Evolutionary conservation across 1,140 invertebrate species (phyloP).

Genomic region (Brachionus manjavacas): DNA sequence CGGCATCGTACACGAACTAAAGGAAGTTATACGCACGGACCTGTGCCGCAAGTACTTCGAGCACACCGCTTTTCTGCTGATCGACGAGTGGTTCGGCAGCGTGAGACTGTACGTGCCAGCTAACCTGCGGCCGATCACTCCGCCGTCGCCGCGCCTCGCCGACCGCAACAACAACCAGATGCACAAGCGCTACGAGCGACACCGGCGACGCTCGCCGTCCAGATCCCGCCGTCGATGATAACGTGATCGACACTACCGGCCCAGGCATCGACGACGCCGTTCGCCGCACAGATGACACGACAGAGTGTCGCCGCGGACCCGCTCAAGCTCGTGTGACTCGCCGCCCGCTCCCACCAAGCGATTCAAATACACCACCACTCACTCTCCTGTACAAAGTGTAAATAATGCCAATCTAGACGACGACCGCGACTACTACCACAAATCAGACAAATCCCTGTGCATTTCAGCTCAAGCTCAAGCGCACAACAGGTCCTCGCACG

Average conservation of each 20-base stretch:
- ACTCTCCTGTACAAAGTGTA: background rate
- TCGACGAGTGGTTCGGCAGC: conserved; percentile 52
- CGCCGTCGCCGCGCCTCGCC: background rate
- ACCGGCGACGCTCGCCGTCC: conserved; percentile 42
- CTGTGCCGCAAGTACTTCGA: conserved; percentile 91
- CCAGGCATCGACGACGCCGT: background rate
- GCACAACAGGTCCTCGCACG: too few relatives aligned
- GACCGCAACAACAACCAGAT: conserved; percentile 55
- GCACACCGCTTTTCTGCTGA: conserved; percentile 73
- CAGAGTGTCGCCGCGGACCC: background rate
- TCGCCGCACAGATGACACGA: background rate
- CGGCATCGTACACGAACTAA: conserved; percentile 71
- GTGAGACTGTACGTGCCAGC: background rate
- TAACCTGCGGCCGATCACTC: background rate
- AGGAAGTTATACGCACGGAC: conserved; percentile 79
- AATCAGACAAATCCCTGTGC: too few relatives aligned
- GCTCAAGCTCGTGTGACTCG: background rate
- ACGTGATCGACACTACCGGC: background rate
- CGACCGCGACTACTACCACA: too few relatives aligned
- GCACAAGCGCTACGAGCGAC: conserved; percentile 15
- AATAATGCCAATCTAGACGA: background rate
- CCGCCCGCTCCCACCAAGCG: background rate
- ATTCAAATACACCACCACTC: background rate
- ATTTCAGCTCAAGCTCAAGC: too few relatives aligned
- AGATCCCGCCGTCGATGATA: background rate